A percentile compares a stretch with the other conserved stretches of the same genome.
phyloP scores from a whole-genome alignment of 2,888 invertebrate genomes.

The Chrysolina haemoptera region DNA sequence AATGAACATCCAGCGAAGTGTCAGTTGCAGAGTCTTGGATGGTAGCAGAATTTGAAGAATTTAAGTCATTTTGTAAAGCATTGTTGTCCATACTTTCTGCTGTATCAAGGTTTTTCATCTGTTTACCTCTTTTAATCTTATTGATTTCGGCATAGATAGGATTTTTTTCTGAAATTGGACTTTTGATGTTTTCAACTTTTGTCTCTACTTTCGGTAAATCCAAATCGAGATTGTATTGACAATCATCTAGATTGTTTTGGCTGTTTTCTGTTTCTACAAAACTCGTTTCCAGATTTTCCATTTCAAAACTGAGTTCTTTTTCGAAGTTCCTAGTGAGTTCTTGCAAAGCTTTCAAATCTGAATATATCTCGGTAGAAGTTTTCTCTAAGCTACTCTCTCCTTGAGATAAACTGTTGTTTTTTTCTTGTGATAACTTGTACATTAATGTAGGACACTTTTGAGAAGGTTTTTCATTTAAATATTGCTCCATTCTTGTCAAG shows the following conservation, averaged over 20 bases:
- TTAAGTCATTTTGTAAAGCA: slow-evolving; percentile 34
- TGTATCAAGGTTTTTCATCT: slow-evolving; percentile 30
- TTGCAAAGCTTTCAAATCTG: slow-evolving; percentile 66
- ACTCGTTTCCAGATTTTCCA: slow-evolving; percentile 61
- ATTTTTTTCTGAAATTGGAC: slow-evolving; percentile 59
- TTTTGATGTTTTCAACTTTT: slow-evolving; percentile 58
- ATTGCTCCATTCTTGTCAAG: slow-evolving; percentile 79
- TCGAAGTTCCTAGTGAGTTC: slow-evolving; percentile 62
- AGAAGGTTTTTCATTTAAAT: slow-evolving; percentile 69
- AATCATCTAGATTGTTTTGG: slow-evolving; percentile 60
- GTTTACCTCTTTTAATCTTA: slow-evolving; percentile 58
- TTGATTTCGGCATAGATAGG: slow-evolving; percentile 66
- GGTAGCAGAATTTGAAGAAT: slow-evolving; percentile 27
- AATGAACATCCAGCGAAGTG: slow-evolving; percentile 74
- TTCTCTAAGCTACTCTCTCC: slow-evolving; percentile 63
- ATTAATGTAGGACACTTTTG: slow-evolving; percentile 68
- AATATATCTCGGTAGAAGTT: slow-evolving; percentile 66
- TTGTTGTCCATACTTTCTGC: slow-evolving; percentile 41
- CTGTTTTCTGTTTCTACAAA: slow-evolving; percentile 64
- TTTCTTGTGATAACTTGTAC: slow-evolving; percentile 63
- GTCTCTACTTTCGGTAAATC: slow-evolving; percentile 53
- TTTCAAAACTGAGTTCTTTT: slow-evolving; percentile 59
- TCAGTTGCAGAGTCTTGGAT: slow-evolving; percentile 37
- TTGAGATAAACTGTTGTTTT: slow-evolving; percentile 52
- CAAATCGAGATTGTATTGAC: slow-evolving; percentile 53